These are phyloP conservation scores for Poeciliopsis occidentalis DNA, from an alignment of 2,113 vertebrate species.

Conservation along the genomic window DNA sequence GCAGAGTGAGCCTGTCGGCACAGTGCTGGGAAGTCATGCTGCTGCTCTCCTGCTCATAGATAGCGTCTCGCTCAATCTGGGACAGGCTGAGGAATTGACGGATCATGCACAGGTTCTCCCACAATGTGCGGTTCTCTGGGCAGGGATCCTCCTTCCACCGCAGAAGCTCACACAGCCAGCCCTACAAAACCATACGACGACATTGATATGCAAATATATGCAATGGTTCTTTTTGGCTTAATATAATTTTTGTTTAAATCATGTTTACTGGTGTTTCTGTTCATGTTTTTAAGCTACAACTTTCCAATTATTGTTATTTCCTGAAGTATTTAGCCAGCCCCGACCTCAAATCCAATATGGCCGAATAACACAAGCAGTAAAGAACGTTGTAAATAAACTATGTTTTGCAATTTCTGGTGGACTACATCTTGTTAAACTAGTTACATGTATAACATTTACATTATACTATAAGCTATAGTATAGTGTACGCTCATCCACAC, in stretches of 20 bases:
- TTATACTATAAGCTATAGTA: too few species aligned
- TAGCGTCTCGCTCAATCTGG: conserved; percentile 90
- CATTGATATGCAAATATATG: not conserved
- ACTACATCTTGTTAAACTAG: too few species aligned
- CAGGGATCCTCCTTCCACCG: conserved; percentile 97
- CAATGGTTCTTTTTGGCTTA: not conserved
- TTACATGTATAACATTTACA: too few species aligned
- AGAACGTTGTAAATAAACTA: too few species aligned
- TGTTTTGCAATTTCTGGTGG: too few species aligned
- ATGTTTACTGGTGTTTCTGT: not conserved
- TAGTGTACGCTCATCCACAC: too few species aligned
- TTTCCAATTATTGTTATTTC: not conserved
- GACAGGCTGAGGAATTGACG: conserved; percentile 92
- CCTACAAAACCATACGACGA: conserved; percentile 70
- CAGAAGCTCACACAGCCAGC: conserved; percentile 94
- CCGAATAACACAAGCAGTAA: not conserved
- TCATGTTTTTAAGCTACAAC: not conserved
- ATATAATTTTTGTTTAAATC: not conserved
- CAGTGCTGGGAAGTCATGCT: conserved; percentile 83
- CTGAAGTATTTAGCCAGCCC: too few species aligned
- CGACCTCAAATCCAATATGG: not conserved
- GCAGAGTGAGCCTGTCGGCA: conserved; percentile 87
- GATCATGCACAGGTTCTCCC: conserved; percentile 96
- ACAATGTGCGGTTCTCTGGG: conserved; percentile 93
- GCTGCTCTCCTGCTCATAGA: conserved; percentile 96